Evolutionary conservation across 2,113 vertebrate genomes (phyloP), one percentile per base, ranked within the genome.

Genomic region (Rhinogobius similis): DNA sequence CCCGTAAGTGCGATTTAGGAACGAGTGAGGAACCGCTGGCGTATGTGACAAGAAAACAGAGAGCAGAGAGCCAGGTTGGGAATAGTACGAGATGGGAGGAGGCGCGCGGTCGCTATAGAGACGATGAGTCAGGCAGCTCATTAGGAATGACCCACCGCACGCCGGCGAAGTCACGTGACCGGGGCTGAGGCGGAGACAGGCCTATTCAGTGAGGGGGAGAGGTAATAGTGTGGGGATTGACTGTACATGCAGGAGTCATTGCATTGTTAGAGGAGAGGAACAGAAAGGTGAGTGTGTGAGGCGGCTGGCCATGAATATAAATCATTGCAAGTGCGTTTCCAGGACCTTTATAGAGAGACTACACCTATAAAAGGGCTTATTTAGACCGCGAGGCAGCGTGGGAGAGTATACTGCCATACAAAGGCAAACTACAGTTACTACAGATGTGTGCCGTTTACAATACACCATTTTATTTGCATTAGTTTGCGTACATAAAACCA

Each of bases 141-240:
- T 91, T 90, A 92, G 81, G 81, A 83, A 88, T 90, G 89, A 91
- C 86, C 87, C 88, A 83, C 84, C 88, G 83, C 87, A 79, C 86
- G 80, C 86, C 58, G 77, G 52, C 77, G 52, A 38, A 38, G 78
- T 86, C 89, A 92, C 65, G 73, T 91, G 89, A 86, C 79, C 7
- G 16, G 59, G 76, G 67, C 62, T 38, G 24, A 58, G 55, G 72
- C 27, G 78, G 84, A 87, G 82, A 81, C 77, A 81, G 52, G 64
- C 68, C 52, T 72, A 74, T 82, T 85, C 67, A 76, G 82, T 63
- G 70, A 58, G 41, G 63, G 70, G 70, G 73, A 82, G 82, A 65
- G 75, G 70, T 68, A 70, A 67, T 71, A 79, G 77, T 55, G 83
- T 29, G 68, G 36, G 67, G 69, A 79, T 71, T 73, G 75, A 79